Percentiles rank a stretch among this genome's conserved stretches.
Evolutionary conservation across 2,797 vertebrate genomes (phyloP).

Genomic region (Tokudaia muenninki): DNA sequence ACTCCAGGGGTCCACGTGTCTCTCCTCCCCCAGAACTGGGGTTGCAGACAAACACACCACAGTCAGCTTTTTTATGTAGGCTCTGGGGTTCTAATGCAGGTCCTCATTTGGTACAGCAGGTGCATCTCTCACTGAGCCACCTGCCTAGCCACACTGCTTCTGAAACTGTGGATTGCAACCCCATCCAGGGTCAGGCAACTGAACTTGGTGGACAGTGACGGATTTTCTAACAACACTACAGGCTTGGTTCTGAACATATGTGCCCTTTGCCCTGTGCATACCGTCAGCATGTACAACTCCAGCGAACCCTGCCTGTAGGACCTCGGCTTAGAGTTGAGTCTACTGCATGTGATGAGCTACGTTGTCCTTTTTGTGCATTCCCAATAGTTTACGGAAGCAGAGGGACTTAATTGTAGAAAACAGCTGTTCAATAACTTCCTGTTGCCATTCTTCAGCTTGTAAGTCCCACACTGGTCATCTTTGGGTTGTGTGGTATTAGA

Average conservation of each 20-base stretch:
- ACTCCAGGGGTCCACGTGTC: not conserved
- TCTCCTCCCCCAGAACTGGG: not conserved
- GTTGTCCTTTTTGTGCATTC: not conserved
- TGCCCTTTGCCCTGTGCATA: not conserved
- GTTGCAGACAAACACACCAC: not conserved
- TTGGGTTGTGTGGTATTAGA: not conserved
- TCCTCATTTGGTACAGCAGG: not conserved
- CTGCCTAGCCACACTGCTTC: not conserved
- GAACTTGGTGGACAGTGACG: too few species aligned
- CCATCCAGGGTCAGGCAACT: not conserved
- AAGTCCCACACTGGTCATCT: not conserved
- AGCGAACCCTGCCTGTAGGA: not conserved
- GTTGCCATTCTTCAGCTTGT: not conserved
- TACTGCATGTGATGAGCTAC: not conserved
- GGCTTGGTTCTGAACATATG: not conserved
- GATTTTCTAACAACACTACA: not conserved
- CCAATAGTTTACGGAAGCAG: not conserved
- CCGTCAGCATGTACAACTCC: too few species aligned
- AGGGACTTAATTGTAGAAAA: not conserved
- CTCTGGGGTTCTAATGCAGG: not conserved
- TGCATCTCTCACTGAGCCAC: not conserved
- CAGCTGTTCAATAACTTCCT: not conserved
- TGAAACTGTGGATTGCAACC: not conserved
- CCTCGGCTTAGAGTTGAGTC: not conserved
- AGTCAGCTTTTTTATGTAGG: not conserved